phyloP scores from a whole-genome alignment of 1,140 invertebrate genomes.

The Drosophila baimaii region DNA sequence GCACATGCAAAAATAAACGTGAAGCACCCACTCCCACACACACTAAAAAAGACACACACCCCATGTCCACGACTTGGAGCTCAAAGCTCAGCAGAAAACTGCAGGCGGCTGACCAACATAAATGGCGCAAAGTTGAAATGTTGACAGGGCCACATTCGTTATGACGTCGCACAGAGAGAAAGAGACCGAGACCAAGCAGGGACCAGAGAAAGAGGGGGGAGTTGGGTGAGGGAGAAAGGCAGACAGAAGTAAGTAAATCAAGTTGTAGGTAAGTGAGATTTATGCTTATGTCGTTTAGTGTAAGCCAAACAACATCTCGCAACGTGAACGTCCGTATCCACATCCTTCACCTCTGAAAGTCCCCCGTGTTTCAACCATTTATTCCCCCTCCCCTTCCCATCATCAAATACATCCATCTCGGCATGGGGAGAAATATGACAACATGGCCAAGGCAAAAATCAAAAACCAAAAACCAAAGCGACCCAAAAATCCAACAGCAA shows the following conservation, averaged over 20 bases:
- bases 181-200: slow-evolving; percentile 9
- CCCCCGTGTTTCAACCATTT: slow-evolving; percentile 6
- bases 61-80: slow-evolving; percentile 41
- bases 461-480: slow-evolving; percentile 45
- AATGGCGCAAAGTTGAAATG: slow-evolving; percentile 83
- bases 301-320: slow-evolving; percentile 70
- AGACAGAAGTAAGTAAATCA: slow-evolving; percentile 73
- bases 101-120: slow-evolving; percentile 78
- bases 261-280: slow-evolving; percentile 83
- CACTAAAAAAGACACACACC: slow-evolving; percentile 37
- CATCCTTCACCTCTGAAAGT: slow-evolving; percentile 20
- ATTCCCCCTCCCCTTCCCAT: not conserved
- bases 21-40: slow-evolving; percentile 54
- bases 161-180: slow-evolving; percentile 65
- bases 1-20: slow-evolving; percentile 72
- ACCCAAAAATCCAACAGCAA: slow-evolving; percentile 38
- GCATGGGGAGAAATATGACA: slow-evolving; percentile 67
- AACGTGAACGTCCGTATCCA: slow-evolving; percentile 34
- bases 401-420: slow-evolving; percentile 10
- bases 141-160: slow-evolving; percentile 81
- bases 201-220: not conserved
- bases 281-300: slow-evolving; percentile 81
- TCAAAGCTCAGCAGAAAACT: slow-evolving; percentile 52
- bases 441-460: slow-evolving; percentile 64
- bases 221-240: slow-evolving; percentile 10